phyloP scores from a whole-genome alignment of 53 echinoderm and acorn worm genomes.

The Apostichopus leukothele region DNA sequence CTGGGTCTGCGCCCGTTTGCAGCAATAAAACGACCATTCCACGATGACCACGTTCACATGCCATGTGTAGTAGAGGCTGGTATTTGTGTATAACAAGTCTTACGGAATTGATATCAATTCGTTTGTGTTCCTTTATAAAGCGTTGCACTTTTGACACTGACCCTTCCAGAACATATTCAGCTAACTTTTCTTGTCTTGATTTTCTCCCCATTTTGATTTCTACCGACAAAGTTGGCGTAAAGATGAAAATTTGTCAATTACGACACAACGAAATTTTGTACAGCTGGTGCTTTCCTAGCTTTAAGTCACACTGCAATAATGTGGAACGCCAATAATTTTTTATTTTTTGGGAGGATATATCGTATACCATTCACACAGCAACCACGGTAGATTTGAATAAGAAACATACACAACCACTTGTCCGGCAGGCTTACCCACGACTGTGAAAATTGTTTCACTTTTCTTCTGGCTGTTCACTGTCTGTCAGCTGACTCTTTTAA shows the following conservation, averaged over 20 bases:
- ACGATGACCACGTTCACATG: slow-evolving; percentile 72
- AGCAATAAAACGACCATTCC: slow-evolving; percentile 58
- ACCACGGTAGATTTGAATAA: no score
- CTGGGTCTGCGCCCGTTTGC: slow-evolving; percentile 72
- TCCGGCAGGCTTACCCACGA: no score
- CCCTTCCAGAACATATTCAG: slow-evolving; percentile 75
- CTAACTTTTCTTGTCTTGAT: slow-evolving; percentile 73
- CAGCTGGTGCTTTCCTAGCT: no score
- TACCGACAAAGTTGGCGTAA: no score
- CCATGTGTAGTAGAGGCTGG: slow-evolving; percentile 66
- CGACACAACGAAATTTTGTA: neutral
- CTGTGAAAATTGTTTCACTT: no score
- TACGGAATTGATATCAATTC: slow-evolving; percentile 63
- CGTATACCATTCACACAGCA: no score
- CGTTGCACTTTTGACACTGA: slow-evolving; percentile 74
- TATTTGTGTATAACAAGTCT: slow-evolving; percentile 51
- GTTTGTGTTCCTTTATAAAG: slow-evolving; percentile 71
- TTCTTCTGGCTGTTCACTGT: no score
- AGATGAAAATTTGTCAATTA: no score
- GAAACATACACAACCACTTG: no score
- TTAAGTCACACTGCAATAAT: no score
- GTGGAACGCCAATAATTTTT: neutral
- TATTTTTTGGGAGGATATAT: neutral
- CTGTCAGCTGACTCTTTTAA: no score
- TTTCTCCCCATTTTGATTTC: slow-evolving; percentile 36